Conservation (phyloP, 2,113 vertebrate genomes). For the Todiramphus saurophagus region DNA sequence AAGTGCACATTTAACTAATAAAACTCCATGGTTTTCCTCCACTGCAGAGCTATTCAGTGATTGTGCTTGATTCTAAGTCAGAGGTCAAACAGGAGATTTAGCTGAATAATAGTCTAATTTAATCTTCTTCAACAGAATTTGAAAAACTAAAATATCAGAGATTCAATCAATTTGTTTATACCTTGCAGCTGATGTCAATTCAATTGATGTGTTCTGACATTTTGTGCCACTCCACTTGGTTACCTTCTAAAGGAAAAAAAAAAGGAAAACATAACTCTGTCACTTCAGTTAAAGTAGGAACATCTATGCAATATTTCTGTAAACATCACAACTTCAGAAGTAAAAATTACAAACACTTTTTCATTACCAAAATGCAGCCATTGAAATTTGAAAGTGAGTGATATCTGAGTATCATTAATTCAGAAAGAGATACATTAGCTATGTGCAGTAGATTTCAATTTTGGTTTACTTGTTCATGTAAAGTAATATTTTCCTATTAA, state of each 20-base stretch:
- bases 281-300: neutral
- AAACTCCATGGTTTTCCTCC: neutral
- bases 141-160: neutral
- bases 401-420: neutral
- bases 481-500: neutral
- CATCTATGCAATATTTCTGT: neutral
- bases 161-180: conserved; percentile 7
- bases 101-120: neutral
- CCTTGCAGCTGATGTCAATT: neutral
- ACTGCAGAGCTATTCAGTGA: neutral
- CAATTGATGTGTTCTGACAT: neutral
- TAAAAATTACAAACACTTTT: neutral
- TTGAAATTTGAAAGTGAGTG: neutral
- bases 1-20: neutral
- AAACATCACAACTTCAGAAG: neutral
- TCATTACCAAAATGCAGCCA: neutral
- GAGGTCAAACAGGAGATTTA: neutral
- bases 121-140: neutral
- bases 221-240: neutral
- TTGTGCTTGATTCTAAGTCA: neutral
- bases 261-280: neutral
- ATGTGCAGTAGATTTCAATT: neutral
- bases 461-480: neutral
- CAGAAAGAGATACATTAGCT: neutral
- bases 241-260: neutral